Percentiles rank a stretch among this genome's conserved stretches.
These are phyloP conservation scores for Oxytorus armatus DNA, from an alignment of 2,888 invertebrate species.

Conservation along the genomic window DNA sequence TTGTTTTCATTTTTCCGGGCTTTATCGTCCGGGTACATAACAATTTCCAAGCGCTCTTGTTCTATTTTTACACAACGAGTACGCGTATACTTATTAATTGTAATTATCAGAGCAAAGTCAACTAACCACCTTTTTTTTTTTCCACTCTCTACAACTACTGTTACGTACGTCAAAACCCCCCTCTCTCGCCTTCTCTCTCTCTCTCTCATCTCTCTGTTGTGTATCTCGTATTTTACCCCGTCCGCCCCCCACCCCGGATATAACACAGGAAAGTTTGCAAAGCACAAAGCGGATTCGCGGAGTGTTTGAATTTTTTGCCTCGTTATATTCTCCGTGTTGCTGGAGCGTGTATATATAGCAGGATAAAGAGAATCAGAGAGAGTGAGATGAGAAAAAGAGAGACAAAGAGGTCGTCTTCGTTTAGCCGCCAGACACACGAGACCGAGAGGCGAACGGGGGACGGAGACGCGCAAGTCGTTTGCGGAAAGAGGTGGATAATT, in stretches of 20 bases:
- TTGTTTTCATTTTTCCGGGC: conserved; percentile 25
- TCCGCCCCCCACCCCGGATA: too few species aligned
- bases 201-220: not conserved
- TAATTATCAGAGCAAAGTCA: conserved; percentile 59
- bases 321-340: conserved; percentile 60
- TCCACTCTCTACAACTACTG: not conserved
- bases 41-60: conserved; percentile 27
- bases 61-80: conserved; percentile 23
- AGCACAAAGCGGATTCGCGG: conserved; percentile 65
- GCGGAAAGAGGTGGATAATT: conserved; percentile 67
- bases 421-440: conserved; percentile 62
- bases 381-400: conserved; percentile 11
- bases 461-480: conserved; percentile 59
- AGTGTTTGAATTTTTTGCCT: conserved; percentile 66
- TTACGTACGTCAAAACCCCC: conserved; percentile 12
- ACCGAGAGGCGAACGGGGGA: conserved; percentile 35
- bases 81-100: conserved; percentile 58
- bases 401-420: conserved; percentile 52
- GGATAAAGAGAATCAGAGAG: conserved; percentile 3
- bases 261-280: conserved; percentile 51
- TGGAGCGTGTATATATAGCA: conserved; percentile 19
- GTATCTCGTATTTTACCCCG: conserved; percentile 46
- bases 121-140: conserved; percentile 22
- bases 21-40: not conserved
- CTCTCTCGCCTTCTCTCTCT: not conserved